Base-by-base conservation (phyloP, 2,888 invertebrate species). In the Chrysodeixis includens region DNA sequence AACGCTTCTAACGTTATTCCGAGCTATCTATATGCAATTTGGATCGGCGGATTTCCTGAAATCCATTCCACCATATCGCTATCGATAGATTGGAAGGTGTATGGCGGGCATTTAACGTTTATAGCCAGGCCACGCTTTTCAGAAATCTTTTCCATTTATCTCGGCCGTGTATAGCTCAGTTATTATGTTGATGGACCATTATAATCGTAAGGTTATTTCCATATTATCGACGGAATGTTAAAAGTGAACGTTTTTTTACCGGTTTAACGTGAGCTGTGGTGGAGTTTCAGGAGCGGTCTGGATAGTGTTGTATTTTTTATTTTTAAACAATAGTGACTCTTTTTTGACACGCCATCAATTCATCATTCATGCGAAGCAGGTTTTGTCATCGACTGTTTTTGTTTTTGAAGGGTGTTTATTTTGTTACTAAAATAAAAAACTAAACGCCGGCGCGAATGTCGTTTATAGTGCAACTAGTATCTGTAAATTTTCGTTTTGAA, bases 1-100 rank as follows among this genome's bases (percentile, higher is more conserved):
- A 32, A 55, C 32, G 46, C 52, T 1, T 22, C 20, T 16, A 14
- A 20, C 26, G 12, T 61, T 52, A 62, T 56, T 52, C 7, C 14
- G 55, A 18, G 12, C 30, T 46, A 73, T 56, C 51, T 44, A 61
- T 52, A 49, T 44, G 58, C 62, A 59, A 54, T 68, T 74, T 53
- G 16, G 49, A 62, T 54, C 58, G 46, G 40, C 56, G 52, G 35
- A 58, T 62, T 59, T 74, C 40, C 26, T 44, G 8, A 1, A 62
- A 60, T 62, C 49, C 40, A 54, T 74, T 56, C 40, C 14, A 59
- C 20, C 20, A 53, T 56, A 68, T 49, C 20, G 56, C 16, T 35
- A 20, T 18, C 35, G 32, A 49, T 56, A 59, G 62, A 51, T 68
- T 60, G 49, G 30, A 68, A 56, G 20, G 61, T 53, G 30, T 61